phyloP scores from a whole-genome alignment of 2,888 invertebrate genomes.

The Oscheius myriophilus region DNA sequence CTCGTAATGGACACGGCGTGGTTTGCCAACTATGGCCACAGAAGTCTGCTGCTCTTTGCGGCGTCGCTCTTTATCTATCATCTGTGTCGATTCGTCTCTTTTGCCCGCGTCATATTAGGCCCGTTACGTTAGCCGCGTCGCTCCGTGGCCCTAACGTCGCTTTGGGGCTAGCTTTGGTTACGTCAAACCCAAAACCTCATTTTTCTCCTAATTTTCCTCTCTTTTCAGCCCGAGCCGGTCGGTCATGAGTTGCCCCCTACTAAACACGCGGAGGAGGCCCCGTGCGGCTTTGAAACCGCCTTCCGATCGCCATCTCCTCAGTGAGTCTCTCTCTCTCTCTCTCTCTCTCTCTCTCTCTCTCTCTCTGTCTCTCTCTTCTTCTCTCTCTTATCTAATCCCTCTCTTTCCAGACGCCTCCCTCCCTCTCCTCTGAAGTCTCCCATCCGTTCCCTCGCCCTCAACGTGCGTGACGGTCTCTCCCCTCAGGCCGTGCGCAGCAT shows the following conservation, averaged over 20 bases:
- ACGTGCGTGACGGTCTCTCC: slow-evolving; percentile 22
- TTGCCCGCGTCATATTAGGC: too few relatives aligned
- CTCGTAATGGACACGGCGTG: too few relatives aligned
- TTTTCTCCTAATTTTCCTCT: too few relatives aligned
- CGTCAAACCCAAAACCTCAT: too few relatives aligned
- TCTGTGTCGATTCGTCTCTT: too few relatives aligned
- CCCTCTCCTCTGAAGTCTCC: slow-evolving; percentile 34
- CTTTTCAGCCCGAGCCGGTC: too few relatives aligned
- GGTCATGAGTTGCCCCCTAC: not conserved
- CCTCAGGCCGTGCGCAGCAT: slow-evolving; percentile 1
- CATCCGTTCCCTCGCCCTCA: slow-evolving; percentile 38
- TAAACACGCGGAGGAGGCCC: slow-evolving; percentile 4
- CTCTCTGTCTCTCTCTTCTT: not conserved
- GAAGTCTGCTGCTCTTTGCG: too few relatives aligned
- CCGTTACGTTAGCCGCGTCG: too few relatives aligned
- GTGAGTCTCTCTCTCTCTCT: not conserved
- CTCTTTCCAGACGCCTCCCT: slow-evolving; percentile 2
- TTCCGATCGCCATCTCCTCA: slow-evolving; percentile 28
- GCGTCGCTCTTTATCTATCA: too few relatives aligned
- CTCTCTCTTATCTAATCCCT: not conserved
- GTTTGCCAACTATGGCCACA: too few relatives aligned
- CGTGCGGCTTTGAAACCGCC: slow-evolving; percentile 18
- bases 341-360: not conserved
- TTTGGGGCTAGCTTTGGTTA: too few relatives aligned
- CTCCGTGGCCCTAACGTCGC: too few relatives aligned